Conservation (phyloP, 2,797 vertebrate species). For the Bradypus variegatus region DNA sequence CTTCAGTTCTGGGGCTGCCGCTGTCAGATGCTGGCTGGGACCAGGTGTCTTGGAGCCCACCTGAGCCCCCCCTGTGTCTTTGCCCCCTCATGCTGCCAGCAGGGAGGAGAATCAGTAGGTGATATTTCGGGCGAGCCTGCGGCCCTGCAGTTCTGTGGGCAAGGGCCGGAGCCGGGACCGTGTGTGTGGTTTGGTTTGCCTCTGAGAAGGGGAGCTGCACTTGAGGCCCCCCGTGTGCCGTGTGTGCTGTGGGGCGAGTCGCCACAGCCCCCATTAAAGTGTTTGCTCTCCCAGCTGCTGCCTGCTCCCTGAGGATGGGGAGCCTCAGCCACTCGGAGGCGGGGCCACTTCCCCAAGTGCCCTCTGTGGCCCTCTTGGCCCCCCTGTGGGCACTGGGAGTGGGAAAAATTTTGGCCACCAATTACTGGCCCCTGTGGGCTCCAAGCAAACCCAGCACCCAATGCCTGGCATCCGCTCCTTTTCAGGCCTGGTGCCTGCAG, state of each 20-base stretch:
- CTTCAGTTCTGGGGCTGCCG: not conserved
- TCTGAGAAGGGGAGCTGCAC: not conserved
- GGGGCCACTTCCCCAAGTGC: not conserved
- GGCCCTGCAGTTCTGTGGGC: not conserved
- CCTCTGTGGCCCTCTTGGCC: not conserved
- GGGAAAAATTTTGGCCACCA: constrained; percentile 7
- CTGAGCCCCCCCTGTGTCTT: constrained; percentile 41
- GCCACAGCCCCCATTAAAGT: constrained; percentile 50
- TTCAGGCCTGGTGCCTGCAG: constrained; percentile 16
- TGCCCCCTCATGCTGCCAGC: constrained; percentile 72
- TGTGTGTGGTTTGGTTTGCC: constrained; percentile 40
- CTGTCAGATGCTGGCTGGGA: not conserved
- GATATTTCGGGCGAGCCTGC: not conserved
- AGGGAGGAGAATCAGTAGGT: constrained; percentile 79
- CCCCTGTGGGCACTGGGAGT: not conserved
- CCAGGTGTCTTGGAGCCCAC: not conserved
- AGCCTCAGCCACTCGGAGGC: not conserved
- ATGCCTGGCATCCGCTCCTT: not conserved
- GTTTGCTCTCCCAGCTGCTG: not conserved
- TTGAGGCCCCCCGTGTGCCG: not conserved
- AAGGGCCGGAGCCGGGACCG: not conserved
- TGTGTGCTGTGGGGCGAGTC: constrained; percentile 16
- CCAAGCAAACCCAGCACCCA: not conserved
- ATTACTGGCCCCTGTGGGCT: not conserved
- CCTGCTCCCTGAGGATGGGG: not conserved